phyloP scores from a whole-genome alignment of 2,113 vertebrate species.

The Prolemur simus region DNA sequence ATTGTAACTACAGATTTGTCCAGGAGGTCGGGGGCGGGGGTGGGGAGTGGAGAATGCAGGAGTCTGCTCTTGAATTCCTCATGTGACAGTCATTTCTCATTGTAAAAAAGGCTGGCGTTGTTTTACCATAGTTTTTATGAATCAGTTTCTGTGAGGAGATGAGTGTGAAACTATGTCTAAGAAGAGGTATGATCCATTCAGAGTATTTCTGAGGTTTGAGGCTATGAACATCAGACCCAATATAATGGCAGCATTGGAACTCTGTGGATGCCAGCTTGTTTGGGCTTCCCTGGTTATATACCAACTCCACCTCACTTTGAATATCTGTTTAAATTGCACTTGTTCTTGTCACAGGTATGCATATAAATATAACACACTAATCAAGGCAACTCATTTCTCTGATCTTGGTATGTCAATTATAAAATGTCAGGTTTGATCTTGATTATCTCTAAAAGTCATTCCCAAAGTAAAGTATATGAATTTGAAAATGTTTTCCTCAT shows the following conservation, averaged over 20 bases:
- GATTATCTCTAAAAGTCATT: slow-evolving; percentile 24
- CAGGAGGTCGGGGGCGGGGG: too few relatives aligned
- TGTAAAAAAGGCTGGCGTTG: not conserved
- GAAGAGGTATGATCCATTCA: not conserved
- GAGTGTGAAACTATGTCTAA: not conserved
- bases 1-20: not conserved
- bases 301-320: not conserved
- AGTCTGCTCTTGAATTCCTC: not conserved
- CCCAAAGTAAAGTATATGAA: not conserved
- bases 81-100: not conserved
- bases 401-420: slow-evolving; percentile 17
- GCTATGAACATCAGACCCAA: not conserved
- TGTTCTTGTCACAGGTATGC: not conserved
- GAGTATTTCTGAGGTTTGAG: not conserved
- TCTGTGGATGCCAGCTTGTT: not conserved
- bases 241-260: not conserved
- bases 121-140: not conserved
- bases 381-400: not conserved
- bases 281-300: not conserved
- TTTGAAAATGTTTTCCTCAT: slow-evolving; percentile 22
- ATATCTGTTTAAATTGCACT: not conserved
- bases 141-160: not conserved
- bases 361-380: not conserved
- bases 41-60: not conserved
- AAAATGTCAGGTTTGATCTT: slow-evolving; percentile 29